These are phyloP conservation scores for Oncorhynchus mykiss DNA, from an alignment of 2,113 vertebrate genomes.

Conservation along the genomic window DNA sequence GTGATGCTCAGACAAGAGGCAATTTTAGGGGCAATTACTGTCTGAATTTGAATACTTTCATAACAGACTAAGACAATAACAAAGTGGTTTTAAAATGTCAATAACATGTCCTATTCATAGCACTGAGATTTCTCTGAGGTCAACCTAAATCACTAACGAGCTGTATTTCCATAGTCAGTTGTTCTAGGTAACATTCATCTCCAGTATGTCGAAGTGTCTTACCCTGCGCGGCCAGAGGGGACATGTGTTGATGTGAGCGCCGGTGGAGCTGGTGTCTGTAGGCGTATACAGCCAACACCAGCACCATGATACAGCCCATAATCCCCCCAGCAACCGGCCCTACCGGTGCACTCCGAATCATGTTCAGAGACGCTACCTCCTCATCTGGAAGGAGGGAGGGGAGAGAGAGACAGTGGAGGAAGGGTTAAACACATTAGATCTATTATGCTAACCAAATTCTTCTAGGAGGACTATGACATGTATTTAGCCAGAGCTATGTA, in stretches of 20 bases:
- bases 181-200: not conserved
- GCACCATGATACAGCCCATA: slow-evolving; percentile 98
- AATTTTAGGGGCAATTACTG: not conserved
- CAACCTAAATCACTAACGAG: not conserved
- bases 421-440: too few relatives aligned
- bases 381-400: slow-evolving; percentile 75
- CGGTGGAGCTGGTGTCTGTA: slow-evolving; percentile 98
- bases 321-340: slow-evolving; percentile 96
- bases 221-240: slow-evolving; percentile 96
- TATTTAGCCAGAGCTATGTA: too few relatives aligned
- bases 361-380: slow-evolving; percentile 90
- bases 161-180: too few relatives aligned
- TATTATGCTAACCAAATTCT: too few relatives aligned
- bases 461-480: too few relatives aligned
- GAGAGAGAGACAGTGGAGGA: not conserved
- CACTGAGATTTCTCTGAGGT: not conserved
- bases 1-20: not conserved
- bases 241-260: slow-evolving; percentile 98
- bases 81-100: not conserved
- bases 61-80: not conserved
- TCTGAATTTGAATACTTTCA: not conserved
- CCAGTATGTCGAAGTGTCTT: slow-evolving; percentile 32
- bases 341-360: slow-evolving; percentile 96
- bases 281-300: slow-evolving; percentile 93
- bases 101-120: not conserved